Evolutionary conservation across 2,888 invertebrate genomes (phyloP).

Genomic region (Drosophila mulleri): DNA sequence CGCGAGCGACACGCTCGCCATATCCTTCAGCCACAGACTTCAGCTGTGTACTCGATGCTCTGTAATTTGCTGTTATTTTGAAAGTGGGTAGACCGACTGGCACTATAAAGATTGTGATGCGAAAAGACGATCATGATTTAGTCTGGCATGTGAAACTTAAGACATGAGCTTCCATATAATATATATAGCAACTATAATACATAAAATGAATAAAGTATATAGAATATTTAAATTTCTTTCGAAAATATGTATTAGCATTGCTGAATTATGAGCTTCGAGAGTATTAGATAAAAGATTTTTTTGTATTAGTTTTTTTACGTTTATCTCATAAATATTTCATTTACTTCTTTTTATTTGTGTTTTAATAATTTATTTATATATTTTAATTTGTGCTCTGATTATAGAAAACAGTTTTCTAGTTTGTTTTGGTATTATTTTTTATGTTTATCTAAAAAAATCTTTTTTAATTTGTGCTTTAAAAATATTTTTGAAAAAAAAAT

Average conservation of each 20-base stretch:
- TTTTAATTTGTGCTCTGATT: no score
- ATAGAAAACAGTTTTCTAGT: no score
- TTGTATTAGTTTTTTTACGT: no score
- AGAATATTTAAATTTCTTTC: not conserved
- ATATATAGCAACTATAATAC: not conserved
- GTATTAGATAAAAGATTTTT: not conserved
- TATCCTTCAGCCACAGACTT: conserved; percentile 1
- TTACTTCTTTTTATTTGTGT: no score
- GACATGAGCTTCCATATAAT: not conserved
- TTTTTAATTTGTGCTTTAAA: no score
- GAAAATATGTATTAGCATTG: not conserved
- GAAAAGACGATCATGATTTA: no score
- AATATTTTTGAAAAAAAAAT: no score
- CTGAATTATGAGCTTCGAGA: not conserved
- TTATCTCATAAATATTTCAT: no score
- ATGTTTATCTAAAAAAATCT: no score
- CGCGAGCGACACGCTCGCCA: conserved; percentile 7
- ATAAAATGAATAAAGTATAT: not conserved
- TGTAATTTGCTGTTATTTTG: not conserved
- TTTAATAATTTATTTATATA: no score
- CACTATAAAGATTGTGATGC: no score
- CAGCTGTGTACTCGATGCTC: not conserved
- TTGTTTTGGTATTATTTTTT: no score
- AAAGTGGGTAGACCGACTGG: not conserved
- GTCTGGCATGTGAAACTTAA: not conserved